Percentiles rank a stretch among this genome's conserved stretches.
Evolutionary conservation across 2,797 vertebrate species (phyloP).

Genomic region (Crenuchus spilurus): DNA sequence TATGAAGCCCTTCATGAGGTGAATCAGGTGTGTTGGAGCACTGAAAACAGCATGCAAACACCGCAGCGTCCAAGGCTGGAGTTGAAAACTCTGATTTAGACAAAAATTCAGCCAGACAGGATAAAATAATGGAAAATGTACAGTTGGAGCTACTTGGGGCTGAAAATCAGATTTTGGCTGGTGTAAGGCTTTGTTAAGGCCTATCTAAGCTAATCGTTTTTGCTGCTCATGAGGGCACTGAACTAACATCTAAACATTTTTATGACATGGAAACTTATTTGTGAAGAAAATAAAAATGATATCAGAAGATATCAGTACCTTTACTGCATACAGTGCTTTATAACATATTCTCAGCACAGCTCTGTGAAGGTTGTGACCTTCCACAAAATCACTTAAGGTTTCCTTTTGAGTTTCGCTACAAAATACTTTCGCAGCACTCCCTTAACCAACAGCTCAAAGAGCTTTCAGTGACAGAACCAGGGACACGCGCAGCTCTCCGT

Average conservation of each 20-base stretch:
- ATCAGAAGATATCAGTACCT: conserved; percentile 23
- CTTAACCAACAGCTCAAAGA: neutral
- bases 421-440: conserved; percentile 7
- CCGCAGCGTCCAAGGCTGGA: neutral
- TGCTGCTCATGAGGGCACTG: neutral
- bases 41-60: neutral
- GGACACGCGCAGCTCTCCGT: neutral
- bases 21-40: conserved; percentile 15
- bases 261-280: neutral
- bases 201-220: conserved; percentile 4
- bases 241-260: conserved; percentile 12
- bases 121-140: neutral
- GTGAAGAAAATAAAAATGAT: neutral
- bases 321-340: conserved; percentile 40
- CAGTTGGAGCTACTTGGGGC: neutral
- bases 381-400: conserved; percentile 1
- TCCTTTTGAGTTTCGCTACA: neutral
- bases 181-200: conserved; percentile 31
- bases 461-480: conserved; percentile 5
- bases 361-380: conserved; percentile 11
- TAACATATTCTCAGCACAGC: conserved; percentile 25
- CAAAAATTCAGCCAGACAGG: neutral
- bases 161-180: conserved; percentile 21
- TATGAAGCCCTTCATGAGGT: conserved; percentile 44
- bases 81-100: conserved; percentile 7